phyloP scores from a whole-genome alignment of 1,140 invertebrate species.

The Musca domestica region DNA sequence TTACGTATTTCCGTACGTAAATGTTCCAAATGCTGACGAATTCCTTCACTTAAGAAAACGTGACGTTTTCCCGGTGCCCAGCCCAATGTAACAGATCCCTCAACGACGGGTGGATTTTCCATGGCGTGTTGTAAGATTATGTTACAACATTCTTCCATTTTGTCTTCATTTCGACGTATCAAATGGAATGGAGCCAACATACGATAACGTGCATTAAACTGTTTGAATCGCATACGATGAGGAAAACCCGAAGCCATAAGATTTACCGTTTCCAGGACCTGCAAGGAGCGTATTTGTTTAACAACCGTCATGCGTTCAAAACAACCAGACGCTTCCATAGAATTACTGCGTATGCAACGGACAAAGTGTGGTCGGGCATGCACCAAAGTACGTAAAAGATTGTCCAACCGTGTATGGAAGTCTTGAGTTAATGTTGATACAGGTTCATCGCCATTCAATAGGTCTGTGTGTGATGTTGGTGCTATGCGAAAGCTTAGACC shows the following conservation, averaged over 20 bases:
- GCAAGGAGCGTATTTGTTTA: conserved; percentile 79
- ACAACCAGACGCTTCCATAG: conserved; percentile 70
- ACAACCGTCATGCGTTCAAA: conserved; percentile 81
- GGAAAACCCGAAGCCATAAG: conserved; percentile 91
- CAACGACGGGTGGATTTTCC: conserved; percentile 51
- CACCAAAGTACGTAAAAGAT: conserved; percentile 84
- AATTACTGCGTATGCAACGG: conserved; percentile 84
- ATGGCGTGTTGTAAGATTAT: conserved; percentile 69
- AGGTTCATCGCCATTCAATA: conserved; percentile 83
- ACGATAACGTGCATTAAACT: conserved; percentile 84
- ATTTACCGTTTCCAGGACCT: conserved; percentile 92
- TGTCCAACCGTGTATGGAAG: conserved; percentile 90
- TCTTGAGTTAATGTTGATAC: conserved; percentile 91
- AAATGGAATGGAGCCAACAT: conserved; percentile 76
- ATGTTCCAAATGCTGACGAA: conserved; percentile 82
- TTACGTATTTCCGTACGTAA: conserved; percentile 73
- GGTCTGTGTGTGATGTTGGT: conserved; percentile 83
- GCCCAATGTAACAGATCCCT: conserved; percentile 49
- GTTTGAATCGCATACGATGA: conserved; percentile 91
- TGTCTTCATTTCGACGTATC: conserved; percentile 74
- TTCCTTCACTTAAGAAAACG: conserved; percentile 91
- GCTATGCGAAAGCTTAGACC: conserved; percentile 86
- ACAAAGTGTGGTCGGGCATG: conserved; percentile 93
- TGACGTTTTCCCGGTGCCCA: conserved; percentile 87
- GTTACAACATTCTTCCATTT: conserved; percentile 76